Percentiles rank a stretch among this genome's conserved stretches.
These are phyloP conservation scores for Dynastes hyllus DNA, from an alignment of 2,888 invertebrate genomes.

Conservation along the genomic window DNA sequence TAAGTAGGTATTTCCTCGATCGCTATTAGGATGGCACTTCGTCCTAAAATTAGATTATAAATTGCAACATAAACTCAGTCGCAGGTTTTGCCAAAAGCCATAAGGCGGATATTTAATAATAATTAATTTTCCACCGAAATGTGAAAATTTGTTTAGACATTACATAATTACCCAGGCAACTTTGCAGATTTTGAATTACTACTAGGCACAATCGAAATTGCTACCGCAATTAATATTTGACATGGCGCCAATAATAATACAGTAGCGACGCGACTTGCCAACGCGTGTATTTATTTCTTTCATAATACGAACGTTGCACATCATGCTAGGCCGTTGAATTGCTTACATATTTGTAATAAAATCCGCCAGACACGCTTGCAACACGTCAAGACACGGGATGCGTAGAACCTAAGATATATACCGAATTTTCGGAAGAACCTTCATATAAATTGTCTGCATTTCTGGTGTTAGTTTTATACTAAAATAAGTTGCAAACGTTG, in stretches of 20 bases:
- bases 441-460: neutral
- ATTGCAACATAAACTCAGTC: neutral
- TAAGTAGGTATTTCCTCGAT: too few species aligned
- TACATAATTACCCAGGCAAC: neutral
- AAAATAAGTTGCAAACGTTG: neutral
- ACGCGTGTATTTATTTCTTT: constrained; percentile 4
- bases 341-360: constrained; percentile 16
- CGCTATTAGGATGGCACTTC: too few species aligned
- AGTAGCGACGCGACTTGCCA: constrained; percentile 4
- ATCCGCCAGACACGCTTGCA: neutral
- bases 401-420: neutral
- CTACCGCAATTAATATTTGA: constrained; percentile 20
- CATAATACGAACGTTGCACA: neutral
- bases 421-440: neutral
- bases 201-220: neutral
- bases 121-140: neutral
- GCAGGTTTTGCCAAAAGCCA: neutral
- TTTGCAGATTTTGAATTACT: neutral
- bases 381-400: neutral
- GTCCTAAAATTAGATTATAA: neutral
- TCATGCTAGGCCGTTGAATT: neutral
- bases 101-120: neutral
- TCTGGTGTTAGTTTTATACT: neutral
- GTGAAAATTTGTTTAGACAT: neutral
- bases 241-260: constrained; percentile 33